Evolutionary conservation across 2,113 vertebrate species (phyloP).

Genomic region (Chloropsis hardwickii): DNA sequence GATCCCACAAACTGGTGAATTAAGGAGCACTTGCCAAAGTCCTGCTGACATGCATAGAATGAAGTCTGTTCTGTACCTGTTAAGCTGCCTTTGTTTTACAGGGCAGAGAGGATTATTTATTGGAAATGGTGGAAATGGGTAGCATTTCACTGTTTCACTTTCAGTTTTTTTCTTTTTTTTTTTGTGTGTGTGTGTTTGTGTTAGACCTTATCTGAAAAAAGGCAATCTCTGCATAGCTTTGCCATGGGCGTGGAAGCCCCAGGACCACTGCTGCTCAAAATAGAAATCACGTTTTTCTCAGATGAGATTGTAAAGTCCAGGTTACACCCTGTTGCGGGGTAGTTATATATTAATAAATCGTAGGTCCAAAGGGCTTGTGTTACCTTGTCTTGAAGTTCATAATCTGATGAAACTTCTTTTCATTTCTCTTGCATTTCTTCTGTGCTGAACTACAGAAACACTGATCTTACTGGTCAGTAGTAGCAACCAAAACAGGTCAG

Average conservation of each 20-base stretch:
- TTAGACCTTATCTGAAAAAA: not conserved
- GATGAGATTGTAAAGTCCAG: not conserved
- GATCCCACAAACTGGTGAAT: not conserved
- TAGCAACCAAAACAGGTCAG: not conserved
- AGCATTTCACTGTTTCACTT: not conserved
- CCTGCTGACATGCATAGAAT: not conserved
- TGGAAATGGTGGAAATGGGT: not conserved
- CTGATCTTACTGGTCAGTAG: not conserved
- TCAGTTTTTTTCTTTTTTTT: not conserved
- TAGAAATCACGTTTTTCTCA: not conserved
- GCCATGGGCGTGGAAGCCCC: not conserved
- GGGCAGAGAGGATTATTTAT: not conserved
- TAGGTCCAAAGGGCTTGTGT: constrained; percentile 20
- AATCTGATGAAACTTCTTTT: not conserved
- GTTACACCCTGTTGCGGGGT: not conserved
- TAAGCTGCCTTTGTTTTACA: not conserved
- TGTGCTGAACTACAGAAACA: not conserved
- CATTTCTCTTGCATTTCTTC: not conserved
- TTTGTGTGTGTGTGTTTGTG: not conserved
- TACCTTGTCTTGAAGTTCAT: not conserved
- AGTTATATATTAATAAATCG: constrained; percentile 57
- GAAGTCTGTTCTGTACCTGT: not conserved
- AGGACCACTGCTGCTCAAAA: not conserved
- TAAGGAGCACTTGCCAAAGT: not conserved
- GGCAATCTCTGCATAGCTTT: not conserved